phyloP scores from a whole-genome alignment of 1,140 invertebrate genomes.

The Zophobas atratus region DNA sequence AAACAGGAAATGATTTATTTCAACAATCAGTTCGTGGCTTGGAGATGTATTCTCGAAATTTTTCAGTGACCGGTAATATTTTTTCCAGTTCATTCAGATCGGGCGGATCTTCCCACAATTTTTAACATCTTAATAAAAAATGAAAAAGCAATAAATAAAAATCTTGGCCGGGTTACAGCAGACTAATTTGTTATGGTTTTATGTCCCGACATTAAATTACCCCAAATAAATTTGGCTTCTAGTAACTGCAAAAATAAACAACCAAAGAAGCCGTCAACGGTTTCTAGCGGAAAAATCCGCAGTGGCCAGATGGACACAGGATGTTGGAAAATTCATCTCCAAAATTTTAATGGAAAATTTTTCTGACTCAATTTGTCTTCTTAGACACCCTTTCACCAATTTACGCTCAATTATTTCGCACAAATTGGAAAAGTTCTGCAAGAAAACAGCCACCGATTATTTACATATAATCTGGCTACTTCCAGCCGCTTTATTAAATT shows the following conservation, averaged over 20 bases:
- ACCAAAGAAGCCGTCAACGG: neutral
- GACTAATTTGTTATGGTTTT: conserved; percentile 7
- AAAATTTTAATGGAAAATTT: neutral
- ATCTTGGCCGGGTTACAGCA: neutral
- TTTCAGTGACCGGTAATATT: conserved; percentile 2
- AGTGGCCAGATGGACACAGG: neutral
- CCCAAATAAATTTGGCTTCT: neutral
- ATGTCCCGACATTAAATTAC: conserved; percentile 6
- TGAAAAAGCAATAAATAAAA: conserved; percentile 8
- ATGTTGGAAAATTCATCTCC: neutral
- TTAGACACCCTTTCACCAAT: neutral
- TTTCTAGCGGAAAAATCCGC: neutral
- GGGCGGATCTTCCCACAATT: neutral
- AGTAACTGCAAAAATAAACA: conserved; percentile 11
- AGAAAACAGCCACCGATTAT: conserved; percentile 13
- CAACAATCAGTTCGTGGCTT: neutral
- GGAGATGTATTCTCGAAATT: neutral
- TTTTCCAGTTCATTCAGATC: neutral
- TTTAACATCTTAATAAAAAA: neutral
- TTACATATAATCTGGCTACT: neutral
- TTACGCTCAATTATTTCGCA: conserved; percentile 19
- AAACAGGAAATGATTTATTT: conserved; percentile 20
- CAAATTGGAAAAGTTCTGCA: conserved; percentile 18
- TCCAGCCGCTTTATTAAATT: neutral
- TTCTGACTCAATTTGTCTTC: neutral